Evolutionary conservation across 2,888 invertebrate species (phyloP).

Genomic region (Andricus curvator): DNA sequence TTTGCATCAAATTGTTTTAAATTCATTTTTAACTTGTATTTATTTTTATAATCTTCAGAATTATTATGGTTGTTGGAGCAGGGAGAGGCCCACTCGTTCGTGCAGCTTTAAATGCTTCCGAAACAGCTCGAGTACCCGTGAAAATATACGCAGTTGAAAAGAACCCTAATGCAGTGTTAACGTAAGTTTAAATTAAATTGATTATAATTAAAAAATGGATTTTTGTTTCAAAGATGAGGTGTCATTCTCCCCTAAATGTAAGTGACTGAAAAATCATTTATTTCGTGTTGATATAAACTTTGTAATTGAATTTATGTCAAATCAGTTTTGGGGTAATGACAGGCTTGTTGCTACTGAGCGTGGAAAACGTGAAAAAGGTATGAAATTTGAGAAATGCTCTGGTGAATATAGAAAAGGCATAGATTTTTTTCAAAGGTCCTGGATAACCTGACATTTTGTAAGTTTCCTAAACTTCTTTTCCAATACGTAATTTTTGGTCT

Average conservation of each 20-base stretch:
- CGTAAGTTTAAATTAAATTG: constrained; percentile 74
- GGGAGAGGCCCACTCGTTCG: constrained; percentile 97
- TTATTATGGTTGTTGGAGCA: constrained; percentile 95
- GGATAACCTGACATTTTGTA: too few relatives aligned
- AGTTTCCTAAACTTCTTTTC: too few relatives aligned
- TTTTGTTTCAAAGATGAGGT: too few relatives aligned
- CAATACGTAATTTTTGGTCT: too few relatives aligned
- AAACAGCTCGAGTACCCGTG: constrained; percentile 85
- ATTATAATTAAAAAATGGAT: neutral
- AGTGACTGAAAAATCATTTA: neutral
- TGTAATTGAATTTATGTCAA: too few relatives aligned
- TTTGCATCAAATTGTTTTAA: constrained; percentile 7
- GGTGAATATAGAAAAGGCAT: too few relatives aligned
- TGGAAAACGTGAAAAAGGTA: too few relatives aligned
- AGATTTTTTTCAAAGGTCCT: too few relatives aligned
- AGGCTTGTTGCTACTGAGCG: too few relatives aligned
- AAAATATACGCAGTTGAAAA: constrained; percentile 98
- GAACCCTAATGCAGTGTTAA: constrained; percentile 96
- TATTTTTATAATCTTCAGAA: constrained; percentile 56
- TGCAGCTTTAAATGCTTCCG: constrained; percentile 90
- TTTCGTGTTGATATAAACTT: too few relatives aligned
- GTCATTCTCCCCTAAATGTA: neutral
- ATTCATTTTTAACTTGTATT: neutral
- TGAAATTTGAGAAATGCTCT: too few relatives aligned
- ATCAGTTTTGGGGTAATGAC: too few relatives aligned